Evolutionary conservation across 1,140 invertebrate genomes (phyloP).

Genomic region (Lordiphosa clarofinis): DNA sequence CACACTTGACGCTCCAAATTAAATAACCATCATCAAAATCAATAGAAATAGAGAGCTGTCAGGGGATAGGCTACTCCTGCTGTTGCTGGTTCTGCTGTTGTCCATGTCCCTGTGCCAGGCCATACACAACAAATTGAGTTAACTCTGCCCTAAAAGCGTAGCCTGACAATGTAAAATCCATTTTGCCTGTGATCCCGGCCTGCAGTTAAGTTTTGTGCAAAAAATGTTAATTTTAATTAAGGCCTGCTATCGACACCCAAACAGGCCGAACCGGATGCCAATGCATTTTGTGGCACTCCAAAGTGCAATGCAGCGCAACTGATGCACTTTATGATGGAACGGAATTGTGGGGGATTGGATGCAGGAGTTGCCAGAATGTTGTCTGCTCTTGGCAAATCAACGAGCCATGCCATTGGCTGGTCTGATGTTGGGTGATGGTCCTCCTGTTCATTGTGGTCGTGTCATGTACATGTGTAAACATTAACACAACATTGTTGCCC

Average conservation of each 20-base stretch:
- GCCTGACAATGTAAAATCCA: constrained; percentile 48
- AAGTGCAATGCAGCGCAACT: constrained; percentile 73
- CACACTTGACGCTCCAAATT: constrained; percentile 74
- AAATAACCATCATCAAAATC: constrained; percentile 77
- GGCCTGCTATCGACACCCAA: constrained; percentile 72
- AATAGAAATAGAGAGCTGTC: constrained; percentile 40
- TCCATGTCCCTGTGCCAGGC: background rate
- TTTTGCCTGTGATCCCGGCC: constrained; percentile 20
- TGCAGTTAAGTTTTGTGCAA: constrained; percentile 65
- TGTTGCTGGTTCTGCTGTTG: background rate
- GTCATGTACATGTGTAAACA: constrained; percentile 72
- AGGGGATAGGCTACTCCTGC: background rate
- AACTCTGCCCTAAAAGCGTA: constrained; percentile 68
- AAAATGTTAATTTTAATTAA: constrained; percentile 79
- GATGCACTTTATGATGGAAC: constrained; percentile 60
- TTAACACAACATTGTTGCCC: constrained; percentile 65
- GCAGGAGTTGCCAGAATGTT: constrained; percentile 18
- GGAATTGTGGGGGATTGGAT: background rate
- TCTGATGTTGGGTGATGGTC: no score
- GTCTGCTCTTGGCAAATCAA: constrained; percentile 60
- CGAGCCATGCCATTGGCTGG: constrained; percentile 24
- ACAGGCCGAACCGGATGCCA: constrained; percentile 31
- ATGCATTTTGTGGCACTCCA: constrained; percentile 59
- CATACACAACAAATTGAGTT: constrained; percentile 60
- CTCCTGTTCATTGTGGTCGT: constrained; percentile 60